Base-by-base conservation (phyloP, 2,113 vertebrate genomes). In the Tetrao urogallus region DNA sequence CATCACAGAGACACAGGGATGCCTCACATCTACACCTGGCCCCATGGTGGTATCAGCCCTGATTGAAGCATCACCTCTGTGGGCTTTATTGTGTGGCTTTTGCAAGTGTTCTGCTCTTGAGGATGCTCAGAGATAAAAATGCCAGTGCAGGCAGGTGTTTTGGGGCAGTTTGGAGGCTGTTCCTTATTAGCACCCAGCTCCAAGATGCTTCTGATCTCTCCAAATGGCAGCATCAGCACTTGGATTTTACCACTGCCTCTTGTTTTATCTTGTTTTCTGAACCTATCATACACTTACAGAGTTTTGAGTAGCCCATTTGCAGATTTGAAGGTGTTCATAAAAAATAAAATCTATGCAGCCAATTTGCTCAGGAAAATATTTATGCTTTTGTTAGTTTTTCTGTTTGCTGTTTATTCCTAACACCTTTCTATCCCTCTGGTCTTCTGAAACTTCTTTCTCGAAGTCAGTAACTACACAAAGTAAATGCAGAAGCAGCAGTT, bases 401-500 rank as follows among this genome's bases (percentile, higher is more conserved):
- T 85, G 48, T 58, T 42, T 79, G 40, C 18, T 0, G 0, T 87
- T 92, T 85, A 28, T 61, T 91, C 60, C 50, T 63, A 82, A 28
- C 58, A 70, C 74, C 71, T 92, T 84, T 63, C 42, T 50, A 66
- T 36, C 19, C 8, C 32, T 66, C 42, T 56, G 12, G 13, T 71
- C 90, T 89, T 84, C 75, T 43, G 28, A 77, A 87, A 87, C 63
- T 28, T 70, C 60, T 78, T 77, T 71, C 58, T 81, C 81, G 69
- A 57, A 84, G 34, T 63, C 58, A 77, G 40, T 45, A 72, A 70
- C 43, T 69, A 48, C 22, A 80, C 56, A 82, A 92, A 86, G 75
- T 87, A 94, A 93, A 80, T 74, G 87, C 95, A 93, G 81, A 91
- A 93, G 58, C 91, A 95, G 92, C 87, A 94, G 58, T 92, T 94